Percentiles rank a stretch among this genome's conserved stretches.
Evolutionary conservation across 2,113 vertebrate species (phyloP).

Genomic region (Grantiella picta): DNA sequence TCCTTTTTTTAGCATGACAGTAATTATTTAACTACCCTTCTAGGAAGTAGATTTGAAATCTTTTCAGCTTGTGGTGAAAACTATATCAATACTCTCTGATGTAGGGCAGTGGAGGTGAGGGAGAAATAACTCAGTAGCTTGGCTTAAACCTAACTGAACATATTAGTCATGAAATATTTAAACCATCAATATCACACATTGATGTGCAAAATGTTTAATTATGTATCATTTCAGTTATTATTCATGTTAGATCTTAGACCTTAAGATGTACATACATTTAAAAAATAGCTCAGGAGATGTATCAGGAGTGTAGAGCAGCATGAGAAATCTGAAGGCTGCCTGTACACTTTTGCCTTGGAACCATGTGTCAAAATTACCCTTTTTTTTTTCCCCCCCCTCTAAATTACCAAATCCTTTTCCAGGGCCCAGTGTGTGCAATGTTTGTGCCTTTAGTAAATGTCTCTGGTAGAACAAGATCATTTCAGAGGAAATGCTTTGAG

Average conservation of each 20-base stretch:
- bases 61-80: slow-evolving; percentile 10
- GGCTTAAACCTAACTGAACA: slow-evolving; percentile 62
- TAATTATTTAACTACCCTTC: slow-evolving; percentile 49
- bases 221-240: slow-evolving; percentile 69
- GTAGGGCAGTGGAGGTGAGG: slow-evolving; percentile 16
- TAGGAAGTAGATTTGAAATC: slow-evolving; percentile 33
- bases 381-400: accelerated
- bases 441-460: background rate
- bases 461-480: background rate
- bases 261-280: slow-evolving; percentile 61
- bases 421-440: background rate
- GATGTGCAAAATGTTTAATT: slow-evolving; percentile 69
- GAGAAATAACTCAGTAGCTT: slow-evolving; percentile 54
- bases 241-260: slow-evolving; percentile 66
- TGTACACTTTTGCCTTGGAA: background rate
- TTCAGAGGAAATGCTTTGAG: background rate
- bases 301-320: slow-evolving; percentile 34
- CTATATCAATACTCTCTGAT: slow-evolving; percentile 25
- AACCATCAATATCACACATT: slow-evolving; percentile 61
- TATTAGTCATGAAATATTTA: slow-evolving; percentile 72
- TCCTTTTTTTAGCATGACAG: background rate
- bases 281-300: slow-evolving; percentile 59
- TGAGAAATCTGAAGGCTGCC: slow-evolving; percentile 34
- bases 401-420: background rate
- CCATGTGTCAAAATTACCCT: background rate